A percentile compares a stretch with the other conserved stretches of the same genome.
Evolutionary conservation across 2,888 invertebrate species (phyloP).

Genomic region (Noctua comes): DNA sequence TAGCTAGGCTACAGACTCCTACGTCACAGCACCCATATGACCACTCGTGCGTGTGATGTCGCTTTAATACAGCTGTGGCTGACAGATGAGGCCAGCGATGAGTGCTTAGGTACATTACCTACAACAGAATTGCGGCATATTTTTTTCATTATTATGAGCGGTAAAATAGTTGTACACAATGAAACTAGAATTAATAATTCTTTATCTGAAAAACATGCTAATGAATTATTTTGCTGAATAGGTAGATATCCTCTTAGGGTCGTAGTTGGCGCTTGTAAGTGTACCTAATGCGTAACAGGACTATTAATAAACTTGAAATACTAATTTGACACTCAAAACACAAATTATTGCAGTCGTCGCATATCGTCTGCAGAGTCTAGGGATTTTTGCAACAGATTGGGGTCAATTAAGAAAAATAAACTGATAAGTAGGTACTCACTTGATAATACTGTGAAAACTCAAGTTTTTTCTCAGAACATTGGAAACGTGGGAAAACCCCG

Average conservation of each 20-base stretch:
- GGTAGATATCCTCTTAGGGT: neutral
- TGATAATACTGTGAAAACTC: too few relatives aligned
- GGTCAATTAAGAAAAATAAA: neutral
- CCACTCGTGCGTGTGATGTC: conserved; percentile 47
- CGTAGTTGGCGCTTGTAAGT: neutral
- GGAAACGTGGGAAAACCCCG: conserved; percentile 8
- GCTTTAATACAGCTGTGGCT: conserved; percentile 38
- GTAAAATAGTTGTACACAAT: neutral
- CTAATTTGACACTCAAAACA: neutral
- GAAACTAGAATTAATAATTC: neutral
- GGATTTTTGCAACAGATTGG: neutral
- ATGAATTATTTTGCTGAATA: neutral
- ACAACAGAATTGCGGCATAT: neutral
- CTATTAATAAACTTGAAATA: neutral
- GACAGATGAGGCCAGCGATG: conserved; percentile 28
- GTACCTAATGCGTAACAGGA: neutral
- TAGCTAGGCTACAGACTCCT: conserved; percentile 27
- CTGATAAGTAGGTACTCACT: neutral
- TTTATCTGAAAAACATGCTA: neutral
- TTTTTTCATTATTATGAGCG: conserved; percentile 7
- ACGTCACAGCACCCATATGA: conserved; percentile 46
- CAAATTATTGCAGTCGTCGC: too few relatives aligned
- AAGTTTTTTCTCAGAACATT: conserved; percentile 10
- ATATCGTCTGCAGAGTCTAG: neutral
- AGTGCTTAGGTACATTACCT: conserved; percentile 1